A percentile compares a stretch with the other conserved stretches of the same genome.
Conservation (phyloP, 1,140 invertebrate genomes). For the Hyles vespertilio region DNA sequence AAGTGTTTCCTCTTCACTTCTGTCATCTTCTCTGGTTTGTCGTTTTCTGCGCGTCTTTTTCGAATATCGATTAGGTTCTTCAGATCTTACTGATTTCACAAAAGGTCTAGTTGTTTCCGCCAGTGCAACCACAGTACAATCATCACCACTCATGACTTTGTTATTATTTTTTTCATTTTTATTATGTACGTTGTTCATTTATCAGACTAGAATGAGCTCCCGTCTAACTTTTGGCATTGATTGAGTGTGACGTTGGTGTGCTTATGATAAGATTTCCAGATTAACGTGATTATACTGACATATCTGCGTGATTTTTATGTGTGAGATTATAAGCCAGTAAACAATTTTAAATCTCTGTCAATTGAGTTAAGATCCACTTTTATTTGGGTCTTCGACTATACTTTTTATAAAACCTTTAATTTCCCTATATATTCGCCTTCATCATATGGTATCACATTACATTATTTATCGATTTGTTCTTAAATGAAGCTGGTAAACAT, state of each 20-base stretch:
- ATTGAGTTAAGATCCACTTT: no score
- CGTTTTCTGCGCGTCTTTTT: constrained; percentile 15
- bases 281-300: constrained; percentile 48
- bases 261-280: constrained; percentile 60
- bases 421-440: no score
- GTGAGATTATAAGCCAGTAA: constrained; percentile 8
- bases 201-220: constrained; percentile 40
- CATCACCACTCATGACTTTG: constrained; percentile 54
- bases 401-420: no score
- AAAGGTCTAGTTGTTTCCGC: constrained; percentile 39
- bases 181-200: constrained; percentile 26
- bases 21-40: constrained; percentile 20
- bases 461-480: no score
- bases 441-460: no score
- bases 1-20: constrained; percentile 28
- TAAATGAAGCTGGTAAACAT: no score
- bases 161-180: constrained; percentile 42
- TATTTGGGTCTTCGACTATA: no score
- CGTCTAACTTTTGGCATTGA: constrained; percentile 64
- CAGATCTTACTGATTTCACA: constrained; percentile 27
- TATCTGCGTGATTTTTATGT: constrained; percentile 17
- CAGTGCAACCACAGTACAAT: constrained; percentile 37
- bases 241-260: constrained; percentile 55
- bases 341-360: no score
- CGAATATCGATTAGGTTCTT: constrained; percentile 18